A percentile compares a stretch with the other conserved stretches of the same genome.
phyloP scores from a whole-genome alignment of 37 sponge, comb jelly and placozoan genomes.

The Axinella damicornis region DNA sequence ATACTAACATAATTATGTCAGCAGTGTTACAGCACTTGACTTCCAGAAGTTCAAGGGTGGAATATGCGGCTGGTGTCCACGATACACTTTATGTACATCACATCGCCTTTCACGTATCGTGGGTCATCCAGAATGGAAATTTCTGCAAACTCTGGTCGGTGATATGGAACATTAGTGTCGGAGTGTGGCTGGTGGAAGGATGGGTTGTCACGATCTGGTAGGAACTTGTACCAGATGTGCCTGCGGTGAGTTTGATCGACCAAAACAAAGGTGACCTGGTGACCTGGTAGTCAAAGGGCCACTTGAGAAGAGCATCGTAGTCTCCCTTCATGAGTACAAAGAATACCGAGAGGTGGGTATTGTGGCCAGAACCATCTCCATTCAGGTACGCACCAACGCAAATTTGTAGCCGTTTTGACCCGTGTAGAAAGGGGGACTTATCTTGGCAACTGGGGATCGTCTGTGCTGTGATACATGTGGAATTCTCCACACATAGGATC shows the following conservation, averaged over 20 bases:
- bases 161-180: conserved; percentile 76
- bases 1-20: too few species aligned
- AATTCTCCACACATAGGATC: conserved; percentile 70
- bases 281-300: conserved; percentile 82
- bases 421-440: conserved; percentile 74
- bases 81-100: conserved; percentile 59
- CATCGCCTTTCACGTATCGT: conserved; percentile 67
- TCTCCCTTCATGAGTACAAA: conserved; percentile 84
- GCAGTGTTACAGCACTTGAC: too few species aligned
- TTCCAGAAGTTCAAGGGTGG: conserved; percentile 31
- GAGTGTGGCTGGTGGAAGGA: conserved; percentile 45
- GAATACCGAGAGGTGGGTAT: conserved; percentile 64
- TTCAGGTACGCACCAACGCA: conserved; percentile 73
- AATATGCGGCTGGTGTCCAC: conserved; percentile 66
- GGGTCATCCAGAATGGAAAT: conserved; percentile 45
- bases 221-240: not conserved
- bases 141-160: conserved; percentile 59
- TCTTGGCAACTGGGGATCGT: conserved; percentile 65
- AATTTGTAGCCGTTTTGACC: conserved; percentile 81
- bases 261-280: conserved; percentile 37
- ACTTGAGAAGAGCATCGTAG: conserved; percentile 71
- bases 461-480: conserved; percentile 56
- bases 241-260: not conserved
- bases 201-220: not conserved
- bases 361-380: conserved; percentile 78